Percentiles rank a stretch among this genome's conserved stretches.
These are phyloP conservation scores for Periophthalmus magnuspinnatus DNA, from an alignment of 2,797 vertebrate genomes.

Conservation along the genomic window DNA sequence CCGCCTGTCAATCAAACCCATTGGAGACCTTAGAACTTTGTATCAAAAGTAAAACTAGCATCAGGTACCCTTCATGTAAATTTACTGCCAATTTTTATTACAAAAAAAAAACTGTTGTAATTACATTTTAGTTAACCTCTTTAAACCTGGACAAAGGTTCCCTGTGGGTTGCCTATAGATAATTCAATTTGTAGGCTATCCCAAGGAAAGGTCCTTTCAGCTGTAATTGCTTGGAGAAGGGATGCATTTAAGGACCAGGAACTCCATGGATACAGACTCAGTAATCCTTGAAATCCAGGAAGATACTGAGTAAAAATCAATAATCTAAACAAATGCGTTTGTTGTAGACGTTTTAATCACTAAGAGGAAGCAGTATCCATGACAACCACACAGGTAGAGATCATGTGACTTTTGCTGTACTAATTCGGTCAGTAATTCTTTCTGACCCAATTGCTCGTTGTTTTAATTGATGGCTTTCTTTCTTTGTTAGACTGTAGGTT, in stretches of 20 bases:
- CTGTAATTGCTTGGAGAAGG: neutral
- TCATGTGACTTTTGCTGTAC: too few relatives aligned
- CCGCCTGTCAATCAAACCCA: too few relatives aligned
- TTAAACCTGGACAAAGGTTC: neutral
- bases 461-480: neutral
- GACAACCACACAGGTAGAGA: neutral
- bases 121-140: too few relatives aligned
- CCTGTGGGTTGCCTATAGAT: neutral
- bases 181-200: neutral
- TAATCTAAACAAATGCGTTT: neutral
- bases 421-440: neutral
- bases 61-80: too few relatives aligned
- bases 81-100: too few relatives aligned
- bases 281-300: neutral
- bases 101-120: too few relatives aligned
- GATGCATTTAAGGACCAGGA: neutral
- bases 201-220: neutral
- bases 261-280: neutral
- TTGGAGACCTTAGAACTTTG: too few relatives aligned
- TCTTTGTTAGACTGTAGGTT: neutral
- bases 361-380: neutral
- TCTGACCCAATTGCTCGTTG: neutral
- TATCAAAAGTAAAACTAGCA: too few relatives aligned
- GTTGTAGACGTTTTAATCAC: neutral
- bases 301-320: neutral